Evolutionary conservation across 2,888 invertebrate species (phyloP), one percentile per base, ranked within the genome.

Genomic region (Spilarctia lutea): DNA sequence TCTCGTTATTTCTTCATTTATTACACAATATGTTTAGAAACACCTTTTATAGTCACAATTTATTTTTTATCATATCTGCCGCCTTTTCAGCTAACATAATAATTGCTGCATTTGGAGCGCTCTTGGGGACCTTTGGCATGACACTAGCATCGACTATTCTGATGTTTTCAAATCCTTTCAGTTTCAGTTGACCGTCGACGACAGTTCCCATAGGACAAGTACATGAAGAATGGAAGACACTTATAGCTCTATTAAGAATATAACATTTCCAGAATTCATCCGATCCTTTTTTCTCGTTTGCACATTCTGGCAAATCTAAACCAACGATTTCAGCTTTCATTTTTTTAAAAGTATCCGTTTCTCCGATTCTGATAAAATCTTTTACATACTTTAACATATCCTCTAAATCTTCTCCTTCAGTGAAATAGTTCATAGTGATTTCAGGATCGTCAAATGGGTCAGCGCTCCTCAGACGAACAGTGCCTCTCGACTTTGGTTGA

Each of bases 121-220:
- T 96, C 0, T 96, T 96, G 0, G 94, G 91, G 0, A 96, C 94
- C 24, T 89, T 88, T 0, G 97, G 97, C 94, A 97, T 83, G 0
- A 82, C 77, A 71, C 87, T 85, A 18, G 85, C 85, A 45, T 88
- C 90, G 0, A 80, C 87, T 3, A 87, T 81, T 1, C 88, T 78
- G 1, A 90, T 67, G 0, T 78, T 79, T 0, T 83, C 20, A 0
- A 88, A 76, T 0, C 86, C 85, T 7, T 30, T 72, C 0, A 89
- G 85, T 4, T 77, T 78, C 6, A 98, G 89, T 39, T 96, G 88
- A 0, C 96, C 94, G 89, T 97, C 97, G 0, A 98, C 97, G 0
- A 98, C 98, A 0, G 97, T 96, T 0, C 97, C 98, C 98, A 98
- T 97, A 85, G 97, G 97, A 74, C 97, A 96, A 0, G 98, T 97